phyloP scores from a whole-genome alignment of 2,888 invertebrate genomes.

The Mechanitis mazaeus region DNA sequence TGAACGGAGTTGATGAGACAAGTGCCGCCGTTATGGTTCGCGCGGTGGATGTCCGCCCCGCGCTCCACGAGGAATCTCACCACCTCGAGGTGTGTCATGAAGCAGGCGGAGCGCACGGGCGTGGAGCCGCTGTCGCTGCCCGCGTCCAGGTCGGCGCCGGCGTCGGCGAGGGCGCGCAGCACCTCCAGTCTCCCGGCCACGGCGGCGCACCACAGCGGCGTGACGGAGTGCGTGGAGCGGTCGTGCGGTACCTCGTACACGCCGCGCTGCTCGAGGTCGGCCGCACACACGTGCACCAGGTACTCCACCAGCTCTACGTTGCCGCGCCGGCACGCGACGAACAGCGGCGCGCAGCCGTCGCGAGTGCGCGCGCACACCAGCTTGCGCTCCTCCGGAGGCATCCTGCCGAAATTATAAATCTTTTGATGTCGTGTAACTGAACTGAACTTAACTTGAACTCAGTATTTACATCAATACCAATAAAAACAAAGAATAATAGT shows the following conservation, averaged over 20 bases:
- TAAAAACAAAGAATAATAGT: no score
- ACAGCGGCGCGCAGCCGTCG: slow-evolving; percentile 88
- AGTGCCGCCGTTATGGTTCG: slow-evolving; percentile 94
- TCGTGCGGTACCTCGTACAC: slow-evolving; percentile 88
- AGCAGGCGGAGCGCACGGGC: slow-evolving; percentile 93
- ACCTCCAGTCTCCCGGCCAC: slow-evolving; percentile 88
- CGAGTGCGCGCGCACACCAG: slow-evolving; percentile 82
- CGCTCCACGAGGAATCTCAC: slow-evolving; percentile 85
- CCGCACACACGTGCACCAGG: slow-evolving; percentile 87
- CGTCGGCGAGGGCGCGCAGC: slow-evolving; percentile 84
- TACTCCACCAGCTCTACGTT: slow-evolving; percentile 91
- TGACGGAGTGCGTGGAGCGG: slow-evolving; percentile 84
- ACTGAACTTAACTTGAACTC: no score
- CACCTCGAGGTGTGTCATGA: slow-evolving; percentile 90
- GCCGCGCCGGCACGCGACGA: slow-evolving; percentile 86
- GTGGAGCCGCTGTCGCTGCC: slow-evolving; percentile 92
- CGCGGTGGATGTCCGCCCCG: slow-evolving; percentile 88
- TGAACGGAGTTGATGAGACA: slow-evolving; percentile 96
- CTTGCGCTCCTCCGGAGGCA: slow-evolving; percentile 77
- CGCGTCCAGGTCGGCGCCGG: slow-evolving; percentile 91
- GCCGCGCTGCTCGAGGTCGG: slow-evolving; percentile 91
- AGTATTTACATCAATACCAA: no score
- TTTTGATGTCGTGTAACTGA: no score
- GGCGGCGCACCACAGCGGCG: slow-evolving; percentile 94
- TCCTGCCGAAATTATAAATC: slow-evolving; percentile 42